A percentile compares a stretch with the other conserved stretches of the same genome.
Conservation (phyloP, 2,888 invertebrate species). For the Plagodis dolabraria region DNA sequence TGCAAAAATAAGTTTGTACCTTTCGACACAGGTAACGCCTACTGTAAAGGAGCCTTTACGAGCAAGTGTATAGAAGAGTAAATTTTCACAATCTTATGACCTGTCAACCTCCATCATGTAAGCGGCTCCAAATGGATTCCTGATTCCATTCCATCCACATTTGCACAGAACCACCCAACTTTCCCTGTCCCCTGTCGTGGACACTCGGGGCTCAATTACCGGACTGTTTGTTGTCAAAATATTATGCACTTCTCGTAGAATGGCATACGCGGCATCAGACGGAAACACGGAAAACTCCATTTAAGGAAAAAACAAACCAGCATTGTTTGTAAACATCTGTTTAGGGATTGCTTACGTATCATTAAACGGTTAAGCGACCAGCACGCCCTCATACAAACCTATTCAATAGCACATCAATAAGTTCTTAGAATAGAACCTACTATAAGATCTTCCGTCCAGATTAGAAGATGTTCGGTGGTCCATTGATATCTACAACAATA, state of each 20-base stretch:
- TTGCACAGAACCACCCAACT: neutral
- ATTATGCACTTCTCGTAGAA: slow-evolving; percentile 44
- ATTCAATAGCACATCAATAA: slow-evolving; percentile 59
- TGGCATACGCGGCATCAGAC: neutral
- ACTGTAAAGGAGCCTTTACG: no score
- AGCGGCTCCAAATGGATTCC: neutral
- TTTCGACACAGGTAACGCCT: no score
- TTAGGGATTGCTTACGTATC: slow-evolving; percentile 47
- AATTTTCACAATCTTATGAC: neutral
- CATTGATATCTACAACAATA: slow-evolving; percentile 61
- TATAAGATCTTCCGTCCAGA: slow-evolving; percentile 55
- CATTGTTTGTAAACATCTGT: slow-evolving; percentile 59
- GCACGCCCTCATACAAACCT: slow-evolving; percentile 48
- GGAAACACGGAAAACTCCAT: no score
- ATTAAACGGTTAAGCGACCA: slow-evolving; percentile 59
- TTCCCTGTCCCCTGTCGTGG: slow-evolving; percentile 36
- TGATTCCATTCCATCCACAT: neutral
- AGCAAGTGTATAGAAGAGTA: no score
- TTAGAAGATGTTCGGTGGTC: slow-evolving; percentile 72
- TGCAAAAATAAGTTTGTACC: no score
- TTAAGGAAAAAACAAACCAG: slow-evolving; percentile 2
- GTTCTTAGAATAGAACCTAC: slow-evolving; percentile 67
- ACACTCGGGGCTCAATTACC: slow-evolving; percentile 61
- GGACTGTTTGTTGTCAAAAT: slow-evolving; percentile 71
- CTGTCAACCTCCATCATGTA: slow-evolving; percentile 9